Evolutionary conservation across 2,113 vertebrate genomes (phyloP), one percentile per base, ranked within the genome.

Genomic region (Trogon surrucura): DNA sequence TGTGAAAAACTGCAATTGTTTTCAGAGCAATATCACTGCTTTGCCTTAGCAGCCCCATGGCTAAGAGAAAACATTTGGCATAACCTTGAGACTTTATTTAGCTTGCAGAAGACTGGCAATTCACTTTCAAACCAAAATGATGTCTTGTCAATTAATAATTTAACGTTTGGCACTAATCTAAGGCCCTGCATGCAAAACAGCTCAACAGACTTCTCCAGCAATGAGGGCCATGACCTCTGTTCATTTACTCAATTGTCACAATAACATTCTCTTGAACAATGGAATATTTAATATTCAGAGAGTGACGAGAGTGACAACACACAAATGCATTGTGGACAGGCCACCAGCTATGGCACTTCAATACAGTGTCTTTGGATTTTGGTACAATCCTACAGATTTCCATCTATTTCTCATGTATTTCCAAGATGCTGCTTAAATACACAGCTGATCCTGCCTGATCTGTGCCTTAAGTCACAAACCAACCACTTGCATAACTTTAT

Each of bases 131-230:
- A 77, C 50, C 77, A 71, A 96, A 95, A 78, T 10, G 11, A 92
- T 30, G 10, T 57, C 71, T 62, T 93, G 48, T 71, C 84, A 85
- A 93, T 93, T 95, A 92, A 93, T 94, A 95, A 91, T 94, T 90
- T 81, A 92, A n/a, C 51, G 81, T 66, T 85, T 6, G 0, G 8
- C 50, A 47, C 54, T 81, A 53, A 88, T 48, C 61, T 89, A 50
- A 75, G 38, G 50, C 61, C 58, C 19, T 47, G 65, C 73, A 77
- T 88, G 79, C 75, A 54, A 82, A 95, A 48, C 54, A 91, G 66
- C 69, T 66, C 67, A 96, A 72, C 66, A 93, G 96, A 48, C 86
- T 91, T 71, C 85, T 91, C 71, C 69, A 84, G 80, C 93, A 75
- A 79, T 3, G 34, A 56, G 26, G 80, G 75, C 77, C 30, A 4